Conservation (phyloP, 2,113 vertebrate genomes). For the Nothobranchius kuhntae region DNA sequence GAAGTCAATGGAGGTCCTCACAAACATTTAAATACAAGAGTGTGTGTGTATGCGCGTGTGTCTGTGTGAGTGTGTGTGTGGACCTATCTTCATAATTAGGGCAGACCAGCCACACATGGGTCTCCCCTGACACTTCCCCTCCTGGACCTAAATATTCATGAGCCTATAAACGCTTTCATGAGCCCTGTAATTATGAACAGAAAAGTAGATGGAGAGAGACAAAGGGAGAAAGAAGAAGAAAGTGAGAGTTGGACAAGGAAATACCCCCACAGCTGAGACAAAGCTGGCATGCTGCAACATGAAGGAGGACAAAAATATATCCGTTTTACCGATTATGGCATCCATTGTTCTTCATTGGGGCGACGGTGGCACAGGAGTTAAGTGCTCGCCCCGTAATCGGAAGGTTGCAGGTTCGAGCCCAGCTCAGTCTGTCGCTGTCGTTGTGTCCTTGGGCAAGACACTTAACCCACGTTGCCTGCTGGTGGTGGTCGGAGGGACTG, state of each 20-base stretch:
- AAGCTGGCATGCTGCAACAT: constrained; percentile 14
- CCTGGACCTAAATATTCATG: constrained; percentile 75
- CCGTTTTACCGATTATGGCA: neutral
- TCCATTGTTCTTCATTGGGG: neutral
- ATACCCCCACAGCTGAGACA: constrained; percentile 18
- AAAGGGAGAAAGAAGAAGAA: constrained; percentile 30
- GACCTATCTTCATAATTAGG: constrained; percentile 70
- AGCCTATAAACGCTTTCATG: constrained; percentile 68
- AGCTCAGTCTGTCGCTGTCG: no score
- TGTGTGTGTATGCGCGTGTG: neutral
- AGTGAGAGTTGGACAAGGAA: constrained; percentile 20
- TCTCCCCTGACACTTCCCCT: constrained; percentile 69
- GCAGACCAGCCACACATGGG: constrained; percentile 65
- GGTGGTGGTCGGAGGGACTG: no score
- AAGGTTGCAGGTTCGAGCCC: no score
- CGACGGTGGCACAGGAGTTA: no score
- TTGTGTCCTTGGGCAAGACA: no score
- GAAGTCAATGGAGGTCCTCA: no score
- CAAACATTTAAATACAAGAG: neutral
- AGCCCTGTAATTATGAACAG: constrained; percentile 65
- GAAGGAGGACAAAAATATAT: neutral
- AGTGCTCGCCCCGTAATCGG: no score
- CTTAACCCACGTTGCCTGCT: no score
- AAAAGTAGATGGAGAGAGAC: constrained; percentile 49
- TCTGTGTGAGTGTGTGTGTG: neutral